These are phyloP conservation scores for Eretmochelys imbricata DNA, from an alignment of 2,113 vertebrate species.

Conservation along the genomic window DNA sequence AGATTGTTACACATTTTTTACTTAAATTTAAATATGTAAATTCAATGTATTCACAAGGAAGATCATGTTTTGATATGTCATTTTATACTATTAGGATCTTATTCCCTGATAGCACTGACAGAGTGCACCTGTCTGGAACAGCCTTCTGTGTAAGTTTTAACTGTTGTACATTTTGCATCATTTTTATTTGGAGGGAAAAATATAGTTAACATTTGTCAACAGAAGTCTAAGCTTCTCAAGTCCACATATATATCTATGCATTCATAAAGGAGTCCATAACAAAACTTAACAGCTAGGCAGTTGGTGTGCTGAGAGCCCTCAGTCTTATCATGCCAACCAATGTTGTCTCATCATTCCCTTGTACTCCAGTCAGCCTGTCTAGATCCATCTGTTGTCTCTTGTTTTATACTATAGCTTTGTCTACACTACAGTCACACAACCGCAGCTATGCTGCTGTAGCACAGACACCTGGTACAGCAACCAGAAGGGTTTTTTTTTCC, in stretches of 20 bases:
- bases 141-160: conserved; percentile 48
- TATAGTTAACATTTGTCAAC: conserved; percentile 28
- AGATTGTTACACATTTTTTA: not conserved
- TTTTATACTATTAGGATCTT: not conserved
- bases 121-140: not conserved
- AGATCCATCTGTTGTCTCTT: no score
- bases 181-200: not conserved
- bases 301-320: no score
- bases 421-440: no score
- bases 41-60: conserved; percentile 26
- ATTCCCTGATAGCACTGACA: conserved; percentile 1
- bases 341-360: no score
- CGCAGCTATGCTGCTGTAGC: no score
- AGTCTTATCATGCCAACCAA: no score
- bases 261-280: not conserved
- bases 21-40: conserved; percentile 23
- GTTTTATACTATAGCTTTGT: no score
- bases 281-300: not conserved
- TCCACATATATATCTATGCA: not conserved
- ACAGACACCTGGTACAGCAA: not conserved
- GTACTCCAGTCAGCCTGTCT: no score
- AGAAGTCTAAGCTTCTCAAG: conserved; percentile 35
- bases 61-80: not conserved
- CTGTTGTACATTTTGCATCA: conserved; percentile 20
- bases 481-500: not conserved